These are phyloP conservation scores for Gadus macrocephalus DNA, from an alignment of 2,113 vertebrate species.

Conservation along the genomic window DNA sequence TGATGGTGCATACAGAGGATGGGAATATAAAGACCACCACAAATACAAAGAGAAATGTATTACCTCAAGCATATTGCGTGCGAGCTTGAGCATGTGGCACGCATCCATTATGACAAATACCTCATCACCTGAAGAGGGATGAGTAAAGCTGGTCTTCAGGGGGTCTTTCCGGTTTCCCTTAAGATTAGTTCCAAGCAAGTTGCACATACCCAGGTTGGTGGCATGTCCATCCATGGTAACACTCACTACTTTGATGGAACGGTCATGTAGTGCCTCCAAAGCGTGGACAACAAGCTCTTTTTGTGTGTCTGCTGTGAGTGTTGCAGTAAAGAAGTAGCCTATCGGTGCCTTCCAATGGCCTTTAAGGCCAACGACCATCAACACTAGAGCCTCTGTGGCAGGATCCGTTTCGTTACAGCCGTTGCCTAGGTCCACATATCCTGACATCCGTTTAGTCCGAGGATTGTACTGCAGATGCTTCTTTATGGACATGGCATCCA, in stretches of 20 bases:
- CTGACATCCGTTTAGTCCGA: background rate
- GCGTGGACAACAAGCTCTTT: background rate
- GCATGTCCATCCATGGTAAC: background rate
- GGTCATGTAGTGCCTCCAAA: background rate
- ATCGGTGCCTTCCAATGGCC: background rate
- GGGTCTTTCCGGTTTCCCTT: background rate
- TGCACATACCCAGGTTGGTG: background rate
- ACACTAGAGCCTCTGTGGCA: too few relatives aligned
- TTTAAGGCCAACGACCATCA: conserved; percentile 4
- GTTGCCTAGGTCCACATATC: background rate
- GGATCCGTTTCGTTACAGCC: background rate
- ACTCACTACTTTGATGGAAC: background rate
- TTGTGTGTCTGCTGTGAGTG: conserved; percentile 5
- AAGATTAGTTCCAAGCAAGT: background rate
- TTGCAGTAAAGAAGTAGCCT: background rate
- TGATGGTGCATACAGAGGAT: too few relatives aligned
- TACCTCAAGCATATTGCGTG: too few relatives aligned
- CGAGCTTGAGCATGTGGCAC: conserved; percentile 2
- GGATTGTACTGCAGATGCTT: background rate
- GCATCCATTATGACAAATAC: conserved; percentile 6
- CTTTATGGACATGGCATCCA: background rate
- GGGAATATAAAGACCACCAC: too few relatives aligned
- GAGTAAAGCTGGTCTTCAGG: conserved; percentile 3
- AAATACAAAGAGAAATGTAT: too few relatives aligned
- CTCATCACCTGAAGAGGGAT: background rate